Conservation (phyloP, 2,888 invertebrate genomes). For the Lumbricus terrestris region DNA sequence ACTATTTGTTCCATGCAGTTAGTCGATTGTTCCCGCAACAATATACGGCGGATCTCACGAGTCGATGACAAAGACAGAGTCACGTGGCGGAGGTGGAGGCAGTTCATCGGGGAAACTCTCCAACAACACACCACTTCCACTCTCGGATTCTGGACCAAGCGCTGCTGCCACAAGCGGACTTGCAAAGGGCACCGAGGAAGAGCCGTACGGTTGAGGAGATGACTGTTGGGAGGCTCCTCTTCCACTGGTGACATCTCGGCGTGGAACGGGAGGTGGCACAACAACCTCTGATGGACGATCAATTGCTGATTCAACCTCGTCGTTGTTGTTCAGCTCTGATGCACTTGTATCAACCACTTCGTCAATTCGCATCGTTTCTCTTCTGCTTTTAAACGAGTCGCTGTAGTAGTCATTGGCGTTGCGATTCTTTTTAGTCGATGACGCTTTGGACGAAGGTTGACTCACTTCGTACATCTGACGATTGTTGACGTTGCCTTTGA, state of each 20-base stretch:
- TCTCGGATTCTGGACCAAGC: background rate
- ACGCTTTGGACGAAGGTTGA: background rate
- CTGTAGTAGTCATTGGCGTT: background rate
- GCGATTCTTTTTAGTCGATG: background rate
- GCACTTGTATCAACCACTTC: background rate
- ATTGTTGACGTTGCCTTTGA: background rate
- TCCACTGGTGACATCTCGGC: background rate
- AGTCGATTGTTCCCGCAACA: background rate
- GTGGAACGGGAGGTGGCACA: background rate
- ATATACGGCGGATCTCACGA: background rate
- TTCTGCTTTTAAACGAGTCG: background rate
- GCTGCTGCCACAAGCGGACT: background rate
- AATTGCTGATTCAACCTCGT: background rate
- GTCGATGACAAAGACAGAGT: background rate
- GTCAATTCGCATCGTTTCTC: background rate
- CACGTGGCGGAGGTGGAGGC: background rate
- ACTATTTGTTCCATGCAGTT: background rate
- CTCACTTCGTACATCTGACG: background rate
- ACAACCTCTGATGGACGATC: background rate
- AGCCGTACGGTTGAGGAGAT: background rate
- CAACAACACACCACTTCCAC: background rate
- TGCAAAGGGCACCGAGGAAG: background rate
- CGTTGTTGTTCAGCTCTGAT: background rate
- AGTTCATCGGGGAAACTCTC: conserved; percentile 3
- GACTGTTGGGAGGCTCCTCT: background rate